These are phyloP conservation scores for Ophion slaviceki DNA, from an alignment of 2,888 invertebrate genomes.

Conservation along the genomic window DNA sequence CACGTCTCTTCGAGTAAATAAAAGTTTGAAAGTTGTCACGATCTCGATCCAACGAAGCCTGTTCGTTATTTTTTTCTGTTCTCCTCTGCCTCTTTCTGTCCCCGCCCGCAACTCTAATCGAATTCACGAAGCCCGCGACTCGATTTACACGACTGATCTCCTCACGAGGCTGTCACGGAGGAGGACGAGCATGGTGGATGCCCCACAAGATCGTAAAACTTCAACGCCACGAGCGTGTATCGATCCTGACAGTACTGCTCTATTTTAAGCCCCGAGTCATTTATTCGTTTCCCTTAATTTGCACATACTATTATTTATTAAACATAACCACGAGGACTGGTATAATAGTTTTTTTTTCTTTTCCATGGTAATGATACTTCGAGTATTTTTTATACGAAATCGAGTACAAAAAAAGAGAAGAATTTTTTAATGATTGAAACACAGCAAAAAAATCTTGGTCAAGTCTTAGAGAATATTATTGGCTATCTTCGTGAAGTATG, in stretches of 20 bases:
- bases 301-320: neutral
- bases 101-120: conserved; percentile 50
- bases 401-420: no score
- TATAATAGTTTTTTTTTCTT: no score
- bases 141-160: conserved; percentile 53
- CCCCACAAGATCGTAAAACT: conserved; percentile 48
- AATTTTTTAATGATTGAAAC: no score
- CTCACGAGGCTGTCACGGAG: conserved; percentile 38
- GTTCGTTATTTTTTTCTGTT: conserved; percentile 12
- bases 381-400: no score
- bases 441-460: no score
- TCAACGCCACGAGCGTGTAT: neutral
- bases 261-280: neutral
- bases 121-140: conserved; percentile 60
- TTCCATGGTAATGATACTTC: no score
- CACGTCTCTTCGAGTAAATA: neutral
- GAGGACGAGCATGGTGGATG: conserved; percentile 26
- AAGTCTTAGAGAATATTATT: no score
- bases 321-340: no score
- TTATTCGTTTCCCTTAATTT: neutral
- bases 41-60: conserved; percentile 19
- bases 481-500: no score
- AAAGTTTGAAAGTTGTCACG: neutral
- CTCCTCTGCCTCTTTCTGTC: conserved; percentile 4
- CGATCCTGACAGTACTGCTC: conserved; percentile 29